Evolutionary conservation across 2,888 invertebrate species (phyloP).

Genomic region (Thysanoteuthis rhombus): DNA sequence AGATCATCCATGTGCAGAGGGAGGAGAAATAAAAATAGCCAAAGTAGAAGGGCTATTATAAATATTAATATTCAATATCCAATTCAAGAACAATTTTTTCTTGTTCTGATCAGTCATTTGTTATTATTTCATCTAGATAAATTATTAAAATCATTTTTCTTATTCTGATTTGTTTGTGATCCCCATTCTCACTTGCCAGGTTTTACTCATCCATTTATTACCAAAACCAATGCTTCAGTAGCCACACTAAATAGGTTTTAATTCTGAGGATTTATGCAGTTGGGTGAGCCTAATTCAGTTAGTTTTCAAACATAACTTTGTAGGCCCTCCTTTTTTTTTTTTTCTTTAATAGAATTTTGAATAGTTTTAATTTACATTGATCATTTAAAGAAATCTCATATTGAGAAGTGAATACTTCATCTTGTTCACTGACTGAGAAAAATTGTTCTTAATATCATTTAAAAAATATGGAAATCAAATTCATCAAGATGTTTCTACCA

Average conservation of each 20-base stretch:
- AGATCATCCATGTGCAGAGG: no score
- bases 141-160: no score
- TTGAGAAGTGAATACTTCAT: not conserved
- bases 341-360: not conserved
- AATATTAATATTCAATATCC: no score
- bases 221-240: not conserved
- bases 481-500: not conserved
- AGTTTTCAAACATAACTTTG: not conserved
- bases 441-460: not conserved
- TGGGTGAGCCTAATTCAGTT: not conserved
- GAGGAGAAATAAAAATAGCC: no score
- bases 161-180: not conserved
- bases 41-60: no score
- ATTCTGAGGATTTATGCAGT: not conserved
- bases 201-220: not conserved
- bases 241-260: not conserved
- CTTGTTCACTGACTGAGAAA: not conserved
- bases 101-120: no score
- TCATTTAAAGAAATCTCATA: not conserved
- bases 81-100: no score
- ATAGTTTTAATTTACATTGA: not conserved
- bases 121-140: no score
- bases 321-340: not conserved
- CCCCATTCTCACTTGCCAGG: not conserved
- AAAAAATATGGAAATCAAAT: not conserved